phyloP scores from a whole-genome alignment of 2,797 vertebrate genomes.

The Odontamblyopus rebecca region DNA sequence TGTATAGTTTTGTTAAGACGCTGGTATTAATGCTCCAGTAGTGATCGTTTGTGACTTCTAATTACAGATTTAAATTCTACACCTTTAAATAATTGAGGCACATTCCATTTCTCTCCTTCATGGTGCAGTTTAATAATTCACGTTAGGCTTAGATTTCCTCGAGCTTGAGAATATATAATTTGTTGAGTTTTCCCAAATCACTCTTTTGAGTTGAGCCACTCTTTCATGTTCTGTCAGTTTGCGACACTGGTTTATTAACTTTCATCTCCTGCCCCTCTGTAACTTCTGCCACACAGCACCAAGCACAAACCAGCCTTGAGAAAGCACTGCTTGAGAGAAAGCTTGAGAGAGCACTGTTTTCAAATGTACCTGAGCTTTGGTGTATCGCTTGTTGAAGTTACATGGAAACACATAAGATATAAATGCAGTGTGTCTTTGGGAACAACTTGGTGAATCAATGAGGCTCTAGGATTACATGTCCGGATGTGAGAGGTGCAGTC shows the following conservation, averaged over 20 bases:
- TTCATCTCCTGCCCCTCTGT: constrained; percentile 40
- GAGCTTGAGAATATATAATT: constrained; percentile 44
- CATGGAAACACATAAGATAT: neutral
- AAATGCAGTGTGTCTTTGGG: constrained; percentile 12
- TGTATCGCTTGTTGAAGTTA: neutral
- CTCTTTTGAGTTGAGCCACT: constrained; percentile 27
- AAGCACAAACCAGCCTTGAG: constrained; percentile 21
- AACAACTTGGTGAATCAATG: constrained; percentile 31
- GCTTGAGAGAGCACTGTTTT: constrained; percentile 6
- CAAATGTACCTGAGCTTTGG: constrained; percentile 9
- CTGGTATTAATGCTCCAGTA: neutral
- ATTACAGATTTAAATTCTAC: constrained; percentile 25
- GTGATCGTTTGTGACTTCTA: neutral
- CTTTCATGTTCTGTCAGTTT: constrained; percentile 55
- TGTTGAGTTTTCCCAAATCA: constrained; percentile 40
- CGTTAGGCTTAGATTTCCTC: constrained; percentile 18
- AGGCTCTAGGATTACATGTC: constrained; percentile 31
- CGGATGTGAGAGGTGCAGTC: constrained; percentile 27
- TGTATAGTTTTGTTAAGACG: too few species aligned
- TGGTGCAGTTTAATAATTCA: constrained; percentile 29
- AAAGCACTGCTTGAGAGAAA: neutral
- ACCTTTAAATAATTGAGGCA: constrained; percentile 38
- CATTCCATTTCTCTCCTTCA: neutral
- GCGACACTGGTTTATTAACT: constrained; percentile 29
- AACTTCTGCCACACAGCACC: neutral